A percentile compares a stretch with the other conserved stretches of the same genome.
Conservation (phyloP, 2,888 invertebrate species). For the Erebia aethiops region DNA sequence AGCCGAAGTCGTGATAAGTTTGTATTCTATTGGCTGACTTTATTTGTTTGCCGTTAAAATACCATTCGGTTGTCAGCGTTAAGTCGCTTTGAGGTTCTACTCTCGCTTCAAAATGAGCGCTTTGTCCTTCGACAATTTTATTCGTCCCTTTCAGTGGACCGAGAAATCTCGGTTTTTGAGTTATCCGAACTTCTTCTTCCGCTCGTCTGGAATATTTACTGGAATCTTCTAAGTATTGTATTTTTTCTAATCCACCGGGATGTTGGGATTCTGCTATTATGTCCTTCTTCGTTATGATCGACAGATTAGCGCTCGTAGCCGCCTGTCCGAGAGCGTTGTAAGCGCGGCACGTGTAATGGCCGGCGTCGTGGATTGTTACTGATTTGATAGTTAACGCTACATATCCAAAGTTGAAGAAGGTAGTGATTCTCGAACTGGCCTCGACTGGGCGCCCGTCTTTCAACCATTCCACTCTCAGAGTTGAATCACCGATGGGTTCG, state of each 20-base stretch:
- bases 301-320: conserved; percentile 90
- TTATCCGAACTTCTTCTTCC: conserved; percentile 89
- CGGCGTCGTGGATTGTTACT: conserved; percentile 94
- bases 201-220: conserved; percentile 87
- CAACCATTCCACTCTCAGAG: conserved; percentile 95
- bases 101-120: conserved; percentile 96
- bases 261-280: conserved; percentile 95
- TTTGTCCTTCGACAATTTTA: conserved; percentile 95
- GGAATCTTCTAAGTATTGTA: conserved; percentile 93
- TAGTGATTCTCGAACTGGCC: conserved; percentile 96
- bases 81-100: conserved; percentile 97
- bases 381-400: conserved; percentile 97
- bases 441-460: conserved; percentile 95
- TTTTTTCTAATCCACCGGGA: conserved; percentile 95
- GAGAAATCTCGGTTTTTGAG: conserved; percentile 92
- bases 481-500: conserved; percentile 95
- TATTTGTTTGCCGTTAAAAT: conserved; percentile 96
- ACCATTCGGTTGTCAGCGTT: conserved; percentile 97
- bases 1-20: conserved; percentile 97
- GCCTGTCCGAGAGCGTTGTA: conserved; percentile 94
- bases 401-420: conserved; percentile 97
- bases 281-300: conserved; percentile 92
- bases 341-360: conserved; percentile 94
- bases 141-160: conserved; percentile 96
- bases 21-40: conserved; percentile 95